Base-by-base conservation (phyloP, 1,140 invertebrate genomes). In the Platorchestia sp. region DNA sequence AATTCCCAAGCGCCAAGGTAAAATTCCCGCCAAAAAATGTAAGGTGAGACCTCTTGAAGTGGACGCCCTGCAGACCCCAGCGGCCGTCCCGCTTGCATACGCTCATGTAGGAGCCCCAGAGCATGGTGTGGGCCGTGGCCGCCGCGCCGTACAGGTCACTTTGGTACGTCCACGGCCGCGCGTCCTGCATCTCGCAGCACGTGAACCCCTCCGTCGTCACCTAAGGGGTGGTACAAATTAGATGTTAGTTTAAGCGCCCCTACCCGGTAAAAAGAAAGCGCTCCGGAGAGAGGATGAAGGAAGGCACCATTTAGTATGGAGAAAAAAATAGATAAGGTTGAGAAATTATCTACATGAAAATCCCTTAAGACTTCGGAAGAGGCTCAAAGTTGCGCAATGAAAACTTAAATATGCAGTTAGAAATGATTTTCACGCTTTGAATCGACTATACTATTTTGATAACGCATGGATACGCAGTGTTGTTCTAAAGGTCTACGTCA, bases 101-200 rank as follows among this genome's bases (percentile, higher is more conserved):
- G 96, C 98, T 98, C 98, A 99, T 99, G 97, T 99, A 99, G 96
- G 98, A 98, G 45, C 98, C 98, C 97, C 99, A 99, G 43, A 99
- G 97, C 96, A 99, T 97, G 90, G 98, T 98, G 97, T 99, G 98
- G 95, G 99, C 98, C 44, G 98, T 98, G 43, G 98, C 98, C 95
- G 98, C 98, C 95, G 99, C 97, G 96, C 99, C 99, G 97, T 98
- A 99, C 96, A 99, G 97, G 97, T 99, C 99, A 59, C 98, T 97
- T 97, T 99, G 99, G 97, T 99, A 99, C 51, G 98, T 99, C 99
- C 99, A 99, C 3, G 98, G 98, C 96, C 98, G 98, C 86, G 98
- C 97, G 96, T 98, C 98, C 96, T 98, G 98, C 98, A 99, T 99
- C 97, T 99, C 98, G 95, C 98, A 98, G 97, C 98, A 99, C 53